Percentiles rank a stretch among this genome's conserved stretches.
Conservation (phyloP, 2,888 invertebrate genomes). For the Anthoptus insignis region DNA sequence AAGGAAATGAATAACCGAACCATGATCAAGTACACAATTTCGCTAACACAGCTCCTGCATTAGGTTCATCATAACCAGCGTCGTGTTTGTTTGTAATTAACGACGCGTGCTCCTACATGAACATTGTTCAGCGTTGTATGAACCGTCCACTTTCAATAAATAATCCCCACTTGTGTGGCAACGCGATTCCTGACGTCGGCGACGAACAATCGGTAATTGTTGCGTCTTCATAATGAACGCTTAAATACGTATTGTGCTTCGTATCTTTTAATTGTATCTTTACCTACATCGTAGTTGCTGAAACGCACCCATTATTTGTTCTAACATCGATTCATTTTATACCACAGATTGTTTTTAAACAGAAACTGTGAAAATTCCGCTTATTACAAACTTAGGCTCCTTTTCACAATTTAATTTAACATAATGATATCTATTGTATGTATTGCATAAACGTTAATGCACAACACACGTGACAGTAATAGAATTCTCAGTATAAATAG, state of each 20-base stretch:
- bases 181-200: slow-evolving; percentile 57
- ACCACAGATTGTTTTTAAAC: neutral
- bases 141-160: slow-evolving; percentile 65
- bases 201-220: slow-evolving; percentile 60
- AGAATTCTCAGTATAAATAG: too few relatives aligned
- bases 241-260: slow-evolving; percentile 42
- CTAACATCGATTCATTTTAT: neutral
- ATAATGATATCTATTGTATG: too few relatives aligned
- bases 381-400: neutral
- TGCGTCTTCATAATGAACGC: slow-evolving; percentile 45
- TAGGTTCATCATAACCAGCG: slow-evolving; percentile 58
- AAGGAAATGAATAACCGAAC: too few relatives aligned
- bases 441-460: too few relatives aligned
- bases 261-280: slow-evolving; percentile 38
- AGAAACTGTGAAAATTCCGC: neutral
- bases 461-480: too few relatives aligned
- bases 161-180: slow-evolving; percentile 75
- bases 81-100: slow-evolving; percentile 82
- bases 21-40: neutral
- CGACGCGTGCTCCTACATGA: slow-evolving; percentile 73
- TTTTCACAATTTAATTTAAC: too few relatives aligned
- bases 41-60: slow-evolving; percentile 50
- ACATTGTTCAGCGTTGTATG: slow-evolving; percentile 67
- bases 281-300: slow-evolving; percentile 18
- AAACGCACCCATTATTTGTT: slow-evolving; percentile 1